These are phyloP conservation scores for Bombus huntii DNA, from an alignment of 1,140 invertebrate genomes.

Conservation along the genomic window DNA sequence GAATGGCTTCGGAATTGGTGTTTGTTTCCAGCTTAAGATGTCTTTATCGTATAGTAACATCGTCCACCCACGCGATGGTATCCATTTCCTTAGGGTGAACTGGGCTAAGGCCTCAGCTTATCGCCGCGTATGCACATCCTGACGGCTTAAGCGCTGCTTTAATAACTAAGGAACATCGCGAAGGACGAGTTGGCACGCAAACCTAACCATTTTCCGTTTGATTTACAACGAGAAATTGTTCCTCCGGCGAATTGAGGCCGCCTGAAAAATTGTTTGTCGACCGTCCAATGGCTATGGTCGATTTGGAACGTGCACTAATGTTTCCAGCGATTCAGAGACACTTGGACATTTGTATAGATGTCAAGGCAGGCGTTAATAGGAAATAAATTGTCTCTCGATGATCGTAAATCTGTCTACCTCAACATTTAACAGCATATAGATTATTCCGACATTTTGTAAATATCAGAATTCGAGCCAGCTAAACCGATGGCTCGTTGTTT, in stretches of 20 bases:
- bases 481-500: background rate
- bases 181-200: constrained; percentile 62
- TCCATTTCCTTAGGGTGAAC: constrained; percentile 34
- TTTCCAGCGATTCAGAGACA: background rate
- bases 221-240: constrained; percentile 41
- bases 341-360: background rate
- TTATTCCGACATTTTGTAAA: background rate
- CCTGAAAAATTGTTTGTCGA: constrained; percentile 37
- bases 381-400: background rate
- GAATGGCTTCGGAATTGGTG: background rate
- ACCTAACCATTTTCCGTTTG: constrained; percentile 12
- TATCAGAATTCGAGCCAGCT: background rate
- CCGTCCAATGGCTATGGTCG: constrained; percentile 8
- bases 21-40: background rate
- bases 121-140: constrained; percentile 4
- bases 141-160: constrained; percentile 42
- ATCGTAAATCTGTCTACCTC: background rate
- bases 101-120: constrained; percentile 48
- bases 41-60: constrained; percentile 29
- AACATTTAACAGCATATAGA: background rate
- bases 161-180: constrained; percentile 49
- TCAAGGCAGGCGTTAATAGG: background rate
- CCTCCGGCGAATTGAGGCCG: constrained; percentile 14
- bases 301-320: background rate
- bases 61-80: constrained; percentile 34